phyloP scores from a whole-genome alignment of 1,140 invertebrate genomes.

The Eupeodes corollae region DNA sequence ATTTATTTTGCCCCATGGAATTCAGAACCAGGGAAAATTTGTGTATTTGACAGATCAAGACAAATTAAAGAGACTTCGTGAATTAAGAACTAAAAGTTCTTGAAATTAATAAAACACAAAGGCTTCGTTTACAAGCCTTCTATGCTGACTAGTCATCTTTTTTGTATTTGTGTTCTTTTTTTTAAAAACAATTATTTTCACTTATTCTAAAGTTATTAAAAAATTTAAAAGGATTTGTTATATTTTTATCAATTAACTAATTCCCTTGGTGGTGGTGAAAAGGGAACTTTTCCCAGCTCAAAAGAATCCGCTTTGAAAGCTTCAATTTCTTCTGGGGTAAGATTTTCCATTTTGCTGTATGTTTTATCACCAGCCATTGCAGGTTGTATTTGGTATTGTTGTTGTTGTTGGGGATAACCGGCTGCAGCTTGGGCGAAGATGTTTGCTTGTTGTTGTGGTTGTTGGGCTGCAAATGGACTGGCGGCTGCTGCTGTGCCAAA shows the following conservation, averaged over 20 bases:
- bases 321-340: constrained; percentile 24
- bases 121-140: no score
- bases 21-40: no score
- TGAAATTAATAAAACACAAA: no score
- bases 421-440: constrained; percentile 2
- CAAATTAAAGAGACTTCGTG: no score
- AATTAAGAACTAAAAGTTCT: no score
- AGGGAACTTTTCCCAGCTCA: constrained; percentile 20
- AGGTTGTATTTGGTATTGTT: constrained; percentile 1
- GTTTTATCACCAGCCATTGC: neutral
- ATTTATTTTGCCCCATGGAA: no score
- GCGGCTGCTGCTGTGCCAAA: neutral
- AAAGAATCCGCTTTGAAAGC: constrained; percentile 29
- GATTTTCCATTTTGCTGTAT: constrained; percentile 22
- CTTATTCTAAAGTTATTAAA: no score
- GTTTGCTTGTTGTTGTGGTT: neutral
- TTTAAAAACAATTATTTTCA: no score
- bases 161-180: no score
- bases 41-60: no score
- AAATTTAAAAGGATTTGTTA: no score
- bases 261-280: constrained; percentile 25
- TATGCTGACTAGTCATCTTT: no score
- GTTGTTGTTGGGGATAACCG: constrained; percentile 1
- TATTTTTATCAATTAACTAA: constrained; percentile 11
- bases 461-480: neutral